Conservation (phyloP, 2,888 invertebrate species). For the Bursaphelenchus okinawaensis region DNA sequence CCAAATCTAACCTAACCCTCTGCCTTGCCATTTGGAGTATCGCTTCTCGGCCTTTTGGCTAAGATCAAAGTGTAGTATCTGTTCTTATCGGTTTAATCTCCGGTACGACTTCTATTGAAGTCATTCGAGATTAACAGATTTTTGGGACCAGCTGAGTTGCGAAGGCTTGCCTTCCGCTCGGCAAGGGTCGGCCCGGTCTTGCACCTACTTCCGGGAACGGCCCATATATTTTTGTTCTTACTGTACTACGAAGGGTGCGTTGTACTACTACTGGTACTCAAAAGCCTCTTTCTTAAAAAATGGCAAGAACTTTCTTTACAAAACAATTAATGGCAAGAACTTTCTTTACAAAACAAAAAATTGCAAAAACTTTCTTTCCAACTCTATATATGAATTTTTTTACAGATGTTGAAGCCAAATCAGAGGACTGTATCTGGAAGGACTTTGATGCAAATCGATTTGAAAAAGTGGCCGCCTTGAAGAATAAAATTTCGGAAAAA, state of each 20-base stretch:
- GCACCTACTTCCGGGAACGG: neutral
- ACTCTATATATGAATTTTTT: no score
- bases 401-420: conserved; percentile 19
- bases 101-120: neutral
- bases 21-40: no score
- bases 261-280: no score
- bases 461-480: conserved; percentile 21
- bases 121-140: neutral
- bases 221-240: neutral
- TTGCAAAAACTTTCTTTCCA: no score
- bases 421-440: conserved; percentile 10
- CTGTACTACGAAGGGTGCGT: no score
- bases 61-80: neutral
- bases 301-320: no score
- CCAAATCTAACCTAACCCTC: no score
- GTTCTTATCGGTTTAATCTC: neutral
- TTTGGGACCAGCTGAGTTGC: neutral
- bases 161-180: neutral
- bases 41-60: neutral
- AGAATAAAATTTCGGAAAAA: conserved; percentile 18
- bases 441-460: conserved; percentile 3
- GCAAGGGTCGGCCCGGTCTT: neutral
- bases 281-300: no score
- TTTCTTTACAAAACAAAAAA: no score
- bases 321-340: no score